Base-by-base conservation (phyloP, 2,888 invertebrate species). In the Mechanitis mazaeus region DNA sequence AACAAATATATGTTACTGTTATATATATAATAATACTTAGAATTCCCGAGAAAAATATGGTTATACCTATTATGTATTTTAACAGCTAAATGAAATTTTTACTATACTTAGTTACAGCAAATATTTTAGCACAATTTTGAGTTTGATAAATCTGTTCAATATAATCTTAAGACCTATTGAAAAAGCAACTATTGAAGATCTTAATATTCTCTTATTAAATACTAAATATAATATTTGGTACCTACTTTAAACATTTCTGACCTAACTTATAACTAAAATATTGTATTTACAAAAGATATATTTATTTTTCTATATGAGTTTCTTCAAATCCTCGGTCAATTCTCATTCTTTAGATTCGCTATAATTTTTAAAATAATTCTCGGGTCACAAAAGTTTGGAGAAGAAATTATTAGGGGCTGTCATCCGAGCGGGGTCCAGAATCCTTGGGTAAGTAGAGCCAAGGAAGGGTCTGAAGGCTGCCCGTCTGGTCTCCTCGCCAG, bases 361-460 rank as follows among this genome's bases (percentile, higher is more conserved):
- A 62, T 79, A 84, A 61, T 71, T 74, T 64, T 79, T 83, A 68
- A 85, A 86, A 65, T 83, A 87, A 45, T 74, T 75, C 68, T 76
- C 78, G 73, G 89, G 90, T 90, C 90, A 90, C 89, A 90, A 89
- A 0, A 90, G 75, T 68, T 90, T 90, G 0, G 89, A 88, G 65
- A 89, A 89, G 70, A 89, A 90, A 4, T 81, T 79, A 60, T 81
- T 84, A 0, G 89, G 88, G 0, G 87, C 80, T 0, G 87, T 83
- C 75, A 89, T 83, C n/a, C 87, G 72, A 0, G 85, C 67, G 0
- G 87, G 83, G 50, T 88, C 87, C 69, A 88, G 69, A 45, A 90
- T 82, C 12, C 88, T 70, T 1, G 88, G 86, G 67, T 90, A 89
- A 0, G 85, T 69, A 0, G 85, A 74, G 0, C 83, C 80, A 3